A percentile compares a stretch with the other conserved stretches of the same genome.
Evolutionary conservation across 92 coral and sea anemone species (phyloP).

Genomic region (Zoanthus sociatus): DNA sequence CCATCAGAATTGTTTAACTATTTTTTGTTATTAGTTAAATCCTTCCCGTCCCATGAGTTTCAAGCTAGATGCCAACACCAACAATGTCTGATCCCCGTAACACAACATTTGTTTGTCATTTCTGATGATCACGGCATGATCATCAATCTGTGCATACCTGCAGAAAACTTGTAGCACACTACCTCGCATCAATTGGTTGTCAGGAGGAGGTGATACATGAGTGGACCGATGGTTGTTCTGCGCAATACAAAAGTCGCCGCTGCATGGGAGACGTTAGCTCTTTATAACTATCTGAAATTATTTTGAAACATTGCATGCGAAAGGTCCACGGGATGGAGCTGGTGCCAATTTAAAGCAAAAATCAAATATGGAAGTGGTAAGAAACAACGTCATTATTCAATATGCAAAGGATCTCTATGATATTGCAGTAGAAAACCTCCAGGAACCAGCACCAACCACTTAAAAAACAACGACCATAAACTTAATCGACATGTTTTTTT

Average conservation of each 20-base stretch:
- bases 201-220: constrained; percentile 36
- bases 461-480: constrained; percentile 40
- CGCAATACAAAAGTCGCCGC: constrained; percentile 69
- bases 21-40: too few species aligned
- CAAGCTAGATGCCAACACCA: neutral
- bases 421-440: constrained; percentile 20
- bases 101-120: constrained; percentile 54
- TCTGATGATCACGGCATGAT: constrained; percentile 31
- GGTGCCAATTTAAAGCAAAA: constrained; percentile 74
- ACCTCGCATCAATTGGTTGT: constrained; percentile 36
- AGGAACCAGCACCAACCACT: constrained; percentile 33
- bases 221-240: constrained; percentile 68
- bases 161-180: constrained; percentile 42
- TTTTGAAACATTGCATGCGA: constrained; percentile 68
- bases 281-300: constrained; percentile 42
- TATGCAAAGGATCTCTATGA: constrained; percentile 48
- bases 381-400: constrained; percentile 37
- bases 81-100: constrained; percentile 31
- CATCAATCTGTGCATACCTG: constrained; percentile 37
- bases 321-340: constrained; percentile 76
- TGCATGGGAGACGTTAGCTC: constrained; percentile 60
- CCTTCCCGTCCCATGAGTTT: too few species aligned
- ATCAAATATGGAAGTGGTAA: constrained; percentile 44
- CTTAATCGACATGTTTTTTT: constrained; percentile 1
- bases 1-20: too few species aligned